Base-by-base conservation (phyloP, 2,797 vertebrate species). In the Crocodylus rhombifer region DNA sequence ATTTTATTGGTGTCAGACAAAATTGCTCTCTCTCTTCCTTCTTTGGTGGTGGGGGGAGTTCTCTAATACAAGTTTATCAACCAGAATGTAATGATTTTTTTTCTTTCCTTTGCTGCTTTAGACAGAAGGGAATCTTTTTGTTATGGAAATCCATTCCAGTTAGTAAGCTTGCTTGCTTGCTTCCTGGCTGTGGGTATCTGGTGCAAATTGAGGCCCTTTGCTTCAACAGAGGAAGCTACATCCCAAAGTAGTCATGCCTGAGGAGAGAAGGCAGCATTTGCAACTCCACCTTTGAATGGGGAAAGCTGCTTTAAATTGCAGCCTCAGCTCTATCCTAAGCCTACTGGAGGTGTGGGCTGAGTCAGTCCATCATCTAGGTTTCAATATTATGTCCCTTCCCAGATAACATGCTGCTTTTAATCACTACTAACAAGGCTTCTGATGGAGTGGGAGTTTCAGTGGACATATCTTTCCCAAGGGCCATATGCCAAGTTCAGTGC, bases 231-330 rank as follows among this genome's bases (percentile, higher is more conserved):
- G 95, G 87, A 93, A 94, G 83, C 77, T 94, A 82, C 86, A 42
- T 90, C 90, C 91, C 94, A 88, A 86, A 95, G 86, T 26, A 94
- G 73, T 94, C 73, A 36, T 89, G 63, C 65, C 26, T 3, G 89
- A 82, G 80, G 87, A 80, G 25, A 91, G 90, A 94, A 89, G 84
- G 91, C 86, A 92, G 92, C 80, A 71, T 76, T 74, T 0, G 1
- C 84, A 88, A 78, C 88, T 91, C 93, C 82, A 78, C 76, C 86
- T 88, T 87, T 64, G 61, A 92, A 79, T 85, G 77, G 86, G 14
- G 30, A 26, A 4, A 80, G 2, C 36, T 14, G 33, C 25, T 93
- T 88, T 4, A 42, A 84, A 90, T 95, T 90, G 69, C 84, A 64
- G 7, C 65, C 64, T 96, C 73, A 21, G 76, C 73, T 77, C 79